These are phyloP conservation scores for Sula dactylatra DNA, from an alignment of 2,113 vertebrate species.

Conservation along the genomic window DNA sequence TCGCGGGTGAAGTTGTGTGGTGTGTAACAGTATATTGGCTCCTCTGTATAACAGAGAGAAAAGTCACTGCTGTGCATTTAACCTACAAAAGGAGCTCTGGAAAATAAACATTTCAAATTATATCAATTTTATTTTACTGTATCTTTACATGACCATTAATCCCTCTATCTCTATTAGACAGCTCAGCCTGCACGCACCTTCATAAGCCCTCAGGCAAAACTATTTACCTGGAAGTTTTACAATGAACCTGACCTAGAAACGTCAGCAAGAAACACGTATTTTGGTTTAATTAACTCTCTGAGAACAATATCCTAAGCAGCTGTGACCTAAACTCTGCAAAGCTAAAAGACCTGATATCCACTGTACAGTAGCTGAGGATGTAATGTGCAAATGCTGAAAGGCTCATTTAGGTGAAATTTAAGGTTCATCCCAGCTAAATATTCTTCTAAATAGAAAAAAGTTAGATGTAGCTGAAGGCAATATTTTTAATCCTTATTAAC, in stretches of 20 bases:
- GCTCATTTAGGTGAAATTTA: neutral
- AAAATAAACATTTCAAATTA: conserved; percentile 75
- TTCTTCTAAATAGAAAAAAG: neutral
- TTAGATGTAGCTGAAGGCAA: neutral
- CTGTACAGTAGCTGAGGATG: neutral
- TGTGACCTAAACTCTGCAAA: neutral
- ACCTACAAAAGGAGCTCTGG: conserved; percentile 76
- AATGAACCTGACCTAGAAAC: neutral
- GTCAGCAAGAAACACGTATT: neutral
- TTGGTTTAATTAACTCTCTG: neutral
- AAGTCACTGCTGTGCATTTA: conserved; percentile 77
- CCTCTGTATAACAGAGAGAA: conserved; percentile 89
- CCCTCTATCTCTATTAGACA: neutral
- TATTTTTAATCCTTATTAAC: neutral
- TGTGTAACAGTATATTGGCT: conserved; percentile 99
- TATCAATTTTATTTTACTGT: conserved; percentile 39
- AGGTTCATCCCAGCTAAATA: neutral
- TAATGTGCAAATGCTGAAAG: neutral
- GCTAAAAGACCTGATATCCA: neutral
- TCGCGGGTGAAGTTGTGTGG: conserved; percentile 99
- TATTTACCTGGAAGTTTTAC: neutral
- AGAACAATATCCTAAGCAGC: neutral
- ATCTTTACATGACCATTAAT: conserved; percentile 13
- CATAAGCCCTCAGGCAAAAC: neutral
- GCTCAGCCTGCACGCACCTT: neutral